These are phyloP conservation scores for Chelonus formosanus DNA, from an alignment of 2,888 invertebrate species.

Conservation along the genomic window DNA sequence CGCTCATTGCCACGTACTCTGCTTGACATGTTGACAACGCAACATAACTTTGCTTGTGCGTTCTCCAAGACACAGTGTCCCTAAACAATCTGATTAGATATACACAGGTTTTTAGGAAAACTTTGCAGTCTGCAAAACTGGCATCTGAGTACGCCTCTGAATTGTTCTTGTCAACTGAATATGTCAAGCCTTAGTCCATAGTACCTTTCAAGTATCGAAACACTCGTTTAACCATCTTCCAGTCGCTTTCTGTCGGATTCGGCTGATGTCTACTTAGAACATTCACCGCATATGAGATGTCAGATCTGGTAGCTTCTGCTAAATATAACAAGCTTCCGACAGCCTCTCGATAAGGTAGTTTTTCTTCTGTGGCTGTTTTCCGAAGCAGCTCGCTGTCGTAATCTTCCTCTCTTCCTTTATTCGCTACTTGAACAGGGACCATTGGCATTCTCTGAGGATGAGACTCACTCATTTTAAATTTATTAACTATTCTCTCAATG, in stretches of 20 bases:
- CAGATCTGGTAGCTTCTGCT: conserved; percentile 30
- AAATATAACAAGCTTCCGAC: no score
- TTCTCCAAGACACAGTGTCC: conserved; percentile 41
- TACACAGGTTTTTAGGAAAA: conserved; percentile 37
- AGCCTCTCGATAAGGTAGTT: conserved; percentile 40
- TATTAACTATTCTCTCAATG: conserved; percentile 17
- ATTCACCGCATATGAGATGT: conserved; percentile 30
- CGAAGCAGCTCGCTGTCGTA: background rate
- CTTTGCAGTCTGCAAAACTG: conserved; percentile 41
- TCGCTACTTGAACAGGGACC: conserved; percentile 35
- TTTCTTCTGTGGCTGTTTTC: conserved; percentile 4
- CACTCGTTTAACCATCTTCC: conserved; percentile 32
- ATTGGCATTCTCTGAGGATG: conserved; percentile 31
- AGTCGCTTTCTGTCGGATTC: conserved; percentile 31
- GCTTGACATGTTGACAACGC: no score
- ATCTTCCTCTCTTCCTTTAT: conserved; percentile 16
- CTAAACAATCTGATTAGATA: conserved; percentile 37
- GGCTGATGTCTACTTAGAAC: conserved; percentile 27
- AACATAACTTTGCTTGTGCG: conserved; percentile 39
- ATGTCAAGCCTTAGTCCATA: conserved; percentile 22
- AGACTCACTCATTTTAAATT: conserved; percentile 15
- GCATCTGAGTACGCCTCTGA: conserved; percentile 42
- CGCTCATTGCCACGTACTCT: no score
- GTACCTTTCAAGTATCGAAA: conserved; percentile 34
- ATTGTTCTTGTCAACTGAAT: conserved; percentile 17